Percentiles rank a stretch among this genome's conserved stretches.
Evolutionary conservation across 2,113 vertebrate species (phyloP).

Genomic region (Sander vitreus): DNA sequence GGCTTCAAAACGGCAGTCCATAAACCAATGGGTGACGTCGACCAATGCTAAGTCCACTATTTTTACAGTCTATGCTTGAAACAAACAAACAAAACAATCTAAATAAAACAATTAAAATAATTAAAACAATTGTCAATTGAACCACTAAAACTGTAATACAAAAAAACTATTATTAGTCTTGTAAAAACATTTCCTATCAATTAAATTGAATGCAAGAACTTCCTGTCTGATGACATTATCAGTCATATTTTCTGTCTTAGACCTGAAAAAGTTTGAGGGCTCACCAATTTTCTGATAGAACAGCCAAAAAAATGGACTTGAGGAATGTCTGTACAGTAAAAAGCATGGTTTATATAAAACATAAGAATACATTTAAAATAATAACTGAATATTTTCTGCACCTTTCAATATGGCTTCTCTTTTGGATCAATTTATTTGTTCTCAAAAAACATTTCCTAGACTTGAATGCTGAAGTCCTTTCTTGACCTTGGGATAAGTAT

Average conservation of each 20-base stretch:
- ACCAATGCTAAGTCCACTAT: too few species aligned
- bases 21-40: too few species aligned
- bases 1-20: too few species aligned
- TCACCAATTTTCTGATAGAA: neutral
- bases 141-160: neutral
- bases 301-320: neutral
- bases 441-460: too few species aligned
- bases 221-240: neutral
- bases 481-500: too few species aligned
- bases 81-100: neutral
- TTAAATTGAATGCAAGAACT: neutral
- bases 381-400: too few species aligned
- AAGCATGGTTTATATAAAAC: neutral
- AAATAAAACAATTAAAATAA: neutral
- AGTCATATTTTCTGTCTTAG: conserved; percentile 1
- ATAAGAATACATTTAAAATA: too few species aligned
- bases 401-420: too few species aligned
- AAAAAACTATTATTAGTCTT: neutral
- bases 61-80: too few species aligned
- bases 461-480: too few species aligned
- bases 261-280: neutral
- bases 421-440: too few species aligned
- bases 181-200: conserved; percentile 6
- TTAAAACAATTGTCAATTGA: neutral
- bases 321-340: conserved; percentile 2